Evolutionary conservation across 2,113 vertebrate genomes (phyloP), one percentile per base, ranked within the genome.

Genomic region (Trematomus loennbergii): DNA sequence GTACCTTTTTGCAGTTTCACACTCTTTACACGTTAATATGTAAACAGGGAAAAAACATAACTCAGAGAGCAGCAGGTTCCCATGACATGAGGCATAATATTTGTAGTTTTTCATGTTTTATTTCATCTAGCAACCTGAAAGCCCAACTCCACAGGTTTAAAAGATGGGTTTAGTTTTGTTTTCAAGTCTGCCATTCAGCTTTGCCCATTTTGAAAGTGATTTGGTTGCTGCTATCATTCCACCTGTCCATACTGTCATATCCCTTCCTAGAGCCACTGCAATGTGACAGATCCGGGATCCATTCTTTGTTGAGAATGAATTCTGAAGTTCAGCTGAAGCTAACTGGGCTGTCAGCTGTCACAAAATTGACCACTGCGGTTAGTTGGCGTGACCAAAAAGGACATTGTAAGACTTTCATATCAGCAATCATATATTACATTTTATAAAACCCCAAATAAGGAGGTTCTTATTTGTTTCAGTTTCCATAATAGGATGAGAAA

Each of bases 71-170:
- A 82, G 61, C 48, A 63, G 66, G 72, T 9, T 50, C 17, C 20
- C 50, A n/a, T 60, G 5, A 66, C 58, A 78, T 63, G 33, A 7
- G 29, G 57, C 40, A 13, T 71, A 74, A 70, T 70, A 64, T 65
- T 45, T 40, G 20, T 13, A 62, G 25, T 66, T 61, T 58, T 40
- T 64, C 53, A 69, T 69, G 9, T 83, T 67, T 72, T 36, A 75
- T 62, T 43, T 29, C 29, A 3, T 29, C 29, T 29, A 18, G 36
- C 50, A 17, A 45, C 48, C 9, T 29, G 9, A 61, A 18, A 61
- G 18, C 22, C 16, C 10, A 52, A 13, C 18, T n/a, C 12, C 9
- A 17, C 40, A 33, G 17, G 15, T 50, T 65, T 50, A 57, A 54
- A 63, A 16, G 1, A 43, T 6, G n/a, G 15, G 13, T 9, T 67